Evolutionary conservation across 2,888 invertebrate species (phyloP).

Genomic region (Pherbina coryleti): DNA sequence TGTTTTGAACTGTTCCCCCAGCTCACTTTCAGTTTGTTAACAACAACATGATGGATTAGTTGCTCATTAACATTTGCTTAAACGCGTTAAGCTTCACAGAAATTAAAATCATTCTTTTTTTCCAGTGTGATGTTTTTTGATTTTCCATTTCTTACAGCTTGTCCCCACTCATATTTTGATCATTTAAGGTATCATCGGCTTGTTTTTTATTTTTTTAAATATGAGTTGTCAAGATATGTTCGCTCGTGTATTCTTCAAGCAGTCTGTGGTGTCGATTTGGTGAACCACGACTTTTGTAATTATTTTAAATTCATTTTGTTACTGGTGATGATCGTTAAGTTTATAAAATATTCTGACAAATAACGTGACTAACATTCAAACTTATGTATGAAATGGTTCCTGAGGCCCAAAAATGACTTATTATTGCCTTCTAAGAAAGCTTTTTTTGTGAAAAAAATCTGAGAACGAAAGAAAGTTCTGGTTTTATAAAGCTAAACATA

Average conservation of each 20-base stretch:
- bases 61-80: slow-evolving; percentile 27
- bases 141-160: not conserved
- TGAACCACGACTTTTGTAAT: too few species aligned
- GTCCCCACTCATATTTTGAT: not conserved
- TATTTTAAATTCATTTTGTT: too few species aligned
- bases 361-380: too few species aligned
- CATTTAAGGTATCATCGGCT: not conserved
- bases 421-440: too few species aligned
- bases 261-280: too few species aligned
- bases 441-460: too few species aligned
- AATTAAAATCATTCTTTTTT: slow-evolving; percentile 27
- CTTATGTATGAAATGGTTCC: too few species aligned
- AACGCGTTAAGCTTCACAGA: slow-evolving; percentile 30
- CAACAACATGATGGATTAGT: slow-evolving; percentile 40
- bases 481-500: too few species aligned
- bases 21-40: slow-evolving; percentile 22
- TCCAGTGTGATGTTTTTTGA: slow-evolving; percentile 9
- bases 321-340: too few species aligned
- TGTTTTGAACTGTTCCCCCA: not conserved
- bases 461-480: too few species aligned
- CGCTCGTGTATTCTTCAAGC: not conserved
- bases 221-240: not conserved
- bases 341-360: too few species aligned
- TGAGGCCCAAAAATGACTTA: too few species aligned
- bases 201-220: not conserved